Base-by-base conservation (phyloP, 2,888 invertebrate species). In the Volucella zonaria region DNA sequence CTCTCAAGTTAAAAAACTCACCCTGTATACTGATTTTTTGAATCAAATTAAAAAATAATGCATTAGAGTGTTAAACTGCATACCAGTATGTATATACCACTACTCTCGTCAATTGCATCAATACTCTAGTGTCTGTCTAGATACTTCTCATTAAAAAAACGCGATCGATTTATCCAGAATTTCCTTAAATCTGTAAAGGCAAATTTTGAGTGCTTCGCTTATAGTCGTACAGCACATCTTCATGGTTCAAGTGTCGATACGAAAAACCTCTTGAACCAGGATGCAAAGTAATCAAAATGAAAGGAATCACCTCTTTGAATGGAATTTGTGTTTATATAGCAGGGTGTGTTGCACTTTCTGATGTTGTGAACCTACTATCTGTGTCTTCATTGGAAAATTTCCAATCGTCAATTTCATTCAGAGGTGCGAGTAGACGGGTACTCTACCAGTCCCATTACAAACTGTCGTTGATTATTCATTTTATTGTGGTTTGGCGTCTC, bases 391-490 rank as follows among this genome's bases (percentile, higher is more conserved):
- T 66, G 67, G 43, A 66, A 45, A 71, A 54, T 67, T 71, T 77
- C 52, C 76, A 66, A 67, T 66, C 38, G 77, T 77, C 70, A 56
- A 62, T 47, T 70, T 62, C 56, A 70, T 62, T 62, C 54, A 31
- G 54, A 23, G 38, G 15, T 43, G n/a, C 1, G 15, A 62, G 23
- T 58, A 45, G 11, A 74, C 31, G 49, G 66, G 52, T 42, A 78
- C 77, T 71, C 52, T 40, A 10, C 54, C 59, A 73, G 56, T 67
- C 67, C 18, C 78, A 67, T 78, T 64, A 74, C 45, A 64, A 78
- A 82, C 74, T 68, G 66, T 74, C 82, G 78, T 79, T 79, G 82
- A 82, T 73, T 58, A 67, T 58, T 76, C 52, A 68, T 54, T 67
- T 67, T 80, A 58, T 23, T 51, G 51, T 54, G 43, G 61, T 67